phyloP scores from a whole-genome alignment of 2,888 invertebrate genomes.

The Hirtodrosophila trivittata region DNA sequence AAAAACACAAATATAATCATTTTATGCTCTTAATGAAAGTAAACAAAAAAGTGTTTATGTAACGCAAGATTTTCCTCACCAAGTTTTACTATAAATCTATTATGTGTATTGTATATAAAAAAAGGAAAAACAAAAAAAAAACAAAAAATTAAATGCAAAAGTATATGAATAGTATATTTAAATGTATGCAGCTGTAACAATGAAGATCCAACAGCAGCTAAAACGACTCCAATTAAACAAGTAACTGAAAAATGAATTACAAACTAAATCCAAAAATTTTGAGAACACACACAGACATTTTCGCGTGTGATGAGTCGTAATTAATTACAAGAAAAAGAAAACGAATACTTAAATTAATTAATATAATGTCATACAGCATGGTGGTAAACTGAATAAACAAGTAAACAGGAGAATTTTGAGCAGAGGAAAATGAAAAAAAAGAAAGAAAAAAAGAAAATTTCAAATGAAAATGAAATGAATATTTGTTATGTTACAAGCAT shows the following conservation, averaged over 20 bases:
- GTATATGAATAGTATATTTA: conserved; percentile 59
- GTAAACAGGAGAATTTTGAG: conserved; percentile 54
- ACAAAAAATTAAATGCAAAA: conserved; percentile 43
- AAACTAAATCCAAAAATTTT: no score
- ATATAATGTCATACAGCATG: conserved; percentile 36
- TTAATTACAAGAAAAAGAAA: no score
- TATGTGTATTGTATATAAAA: conserved; percentile 79
- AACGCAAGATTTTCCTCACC: conserved; percentile 75
- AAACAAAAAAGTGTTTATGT: conserved; percentile 63
- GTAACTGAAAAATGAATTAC: conserved; percentile 7
- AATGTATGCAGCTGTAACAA: conserved; percentile 40
- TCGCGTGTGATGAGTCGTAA: no score
- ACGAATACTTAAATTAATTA: conserved; percentile 10
- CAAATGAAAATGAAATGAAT: conserved; percentile 60
- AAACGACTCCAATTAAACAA: conserved; percentile 47
- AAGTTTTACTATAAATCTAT: conserved; percentile 77
- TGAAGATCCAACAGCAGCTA: conserved; percentile 31
- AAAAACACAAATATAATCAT: conserved; percentile 70
- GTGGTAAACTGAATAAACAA: conserved; percentile 53
- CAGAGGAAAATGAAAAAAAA: no score
- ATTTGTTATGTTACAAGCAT: conserved; percentile 82
- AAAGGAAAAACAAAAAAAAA: conserved; percentile 32
- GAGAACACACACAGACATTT: no score
- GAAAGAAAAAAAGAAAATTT: no score
- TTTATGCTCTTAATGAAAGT: conserved; percentile 68